Evolutionary conservation across 2,888 invertebrate genomes (phyloP).

Genomic region (Epirrita christyi): DNA sequence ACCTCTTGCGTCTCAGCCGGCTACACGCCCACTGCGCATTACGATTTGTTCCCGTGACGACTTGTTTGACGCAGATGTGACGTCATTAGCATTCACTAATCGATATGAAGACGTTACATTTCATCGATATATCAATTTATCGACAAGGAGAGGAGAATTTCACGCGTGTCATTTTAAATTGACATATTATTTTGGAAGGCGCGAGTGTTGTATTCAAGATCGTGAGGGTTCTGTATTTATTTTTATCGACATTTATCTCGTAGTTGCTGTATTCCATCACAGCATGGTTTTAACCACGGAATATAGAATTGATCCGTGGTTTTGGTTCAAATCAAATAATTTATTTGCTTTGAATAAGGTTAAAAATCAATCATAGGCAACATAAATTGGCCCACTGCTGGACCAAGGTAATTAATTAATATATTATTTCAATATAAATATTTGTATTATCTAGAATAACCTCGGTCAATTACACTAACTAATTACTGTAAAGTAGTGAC

Average conservation of each 20-base stretch:
- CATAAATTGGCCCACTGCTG: too few relatives aligned
- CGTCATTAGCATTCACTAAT: constrained; percentile 25
- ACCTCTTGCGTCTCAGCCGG: too few relatives aligned
- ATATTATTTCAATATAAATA: too few relatives aligned
- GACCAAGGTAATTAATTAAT: too few relatives aligned
- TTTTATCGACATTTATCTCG: neutral
- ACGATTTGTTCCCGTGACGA: too few relatives aligned
- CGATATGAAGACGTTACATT: constrained; percentile 32
- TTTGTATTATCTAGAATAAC: too few relatives aligned
- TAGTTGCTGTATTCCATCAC: too few relatives aligned
- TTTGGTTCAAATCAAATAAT: too few relatives aligned
- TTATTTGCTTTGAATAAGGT: neutral
- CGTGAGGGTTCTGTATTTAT: neutral
- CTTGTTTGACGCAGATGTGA: constrained; percentile 5
- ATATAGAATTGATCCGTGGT: too few relatives aligned
- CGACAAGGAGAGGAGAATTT: constrained; percentile 31
- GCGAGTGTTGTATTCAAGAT: neutral
- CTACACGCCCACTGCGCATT: neutral
- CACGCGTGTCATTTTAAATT: constrained; percentile 31
- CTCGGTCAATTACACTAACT: too few relatives aligned
- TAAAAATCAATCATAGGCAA: constrained; percentile 2
- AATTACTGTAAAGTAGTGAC: too few relatives aligned
- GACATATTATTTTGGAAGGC: neutral
- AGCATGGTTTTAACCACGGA: too few relatives aligned
- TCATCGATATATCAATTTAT: constrained; percentile 33